Conservation (phyloP, 1,140 invertebrate species). For the Temnothorax longispinosus region DNA sequence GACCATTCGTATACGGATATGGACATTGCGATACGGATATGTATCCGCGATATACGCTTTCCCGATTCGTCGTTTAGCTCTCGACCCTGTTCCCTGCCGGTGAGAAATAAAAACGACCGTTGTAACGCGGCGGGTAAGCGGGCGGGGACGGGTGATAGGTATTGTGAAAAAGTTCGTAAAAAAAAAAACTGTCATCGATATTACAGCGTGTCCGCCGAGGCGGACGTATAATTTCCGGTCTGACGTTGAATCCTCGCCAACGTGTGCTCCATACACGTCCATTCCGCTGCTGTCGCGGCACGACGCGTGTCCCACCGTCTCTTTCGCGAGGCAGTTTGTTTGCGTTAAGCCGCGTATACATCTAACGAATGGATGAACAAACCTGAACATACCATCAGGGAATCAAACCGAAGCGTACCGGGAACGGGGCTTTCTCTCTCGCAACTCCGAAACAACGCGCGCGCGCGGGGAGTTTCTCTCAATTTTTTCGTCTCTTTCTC, state of each 20-base stretch:
- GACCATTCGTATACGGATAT: neutral
- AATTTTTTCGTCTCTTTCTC: neutral
- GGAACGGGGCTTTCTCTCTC: neutral
- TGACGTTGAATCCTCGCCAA: conserved; percentile 72
- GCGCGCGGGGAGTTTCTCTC: neutral
- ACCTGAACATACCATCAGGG: neutral
- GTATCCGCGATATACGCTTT: conserved; percentile 53
- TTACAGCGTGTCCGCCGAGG: conserved; percentile 60
- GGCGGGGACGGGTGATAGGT: neutral
- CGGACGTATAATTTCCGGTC: conserved; percentile 75
- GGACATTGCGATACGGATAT: neutral
- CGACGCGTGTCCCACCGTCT: conserved; percentile 25
- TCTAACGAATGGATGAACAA: conserved; percentile 35
- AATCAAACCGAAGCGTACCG: neutral
- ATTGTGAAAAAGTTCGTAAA: conserved; percentile 44
- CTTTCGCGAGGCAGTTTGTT: conserved; percentile 70
- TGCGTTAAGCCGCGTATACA: conserved; percentile 67
- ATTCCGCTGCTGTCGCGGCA: conserved; percentile 16
- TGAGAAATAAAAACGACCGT: conserved; percentile 53
- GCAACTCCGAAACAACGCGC: neutral
- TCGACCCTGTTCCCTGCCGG: conserved; percentile 51
- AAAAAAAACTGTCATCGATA: conserved; percentile 45
- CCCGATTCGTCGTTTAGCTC: conserved; percentile 65
- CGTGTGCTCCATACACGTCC: conserved; percentile 52
- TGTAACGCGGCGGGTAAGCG: neutral